phyloP scores from a whole-genome alignment of 1,140 invertebrate genomes.

The Arion vulgaris region DNA sequence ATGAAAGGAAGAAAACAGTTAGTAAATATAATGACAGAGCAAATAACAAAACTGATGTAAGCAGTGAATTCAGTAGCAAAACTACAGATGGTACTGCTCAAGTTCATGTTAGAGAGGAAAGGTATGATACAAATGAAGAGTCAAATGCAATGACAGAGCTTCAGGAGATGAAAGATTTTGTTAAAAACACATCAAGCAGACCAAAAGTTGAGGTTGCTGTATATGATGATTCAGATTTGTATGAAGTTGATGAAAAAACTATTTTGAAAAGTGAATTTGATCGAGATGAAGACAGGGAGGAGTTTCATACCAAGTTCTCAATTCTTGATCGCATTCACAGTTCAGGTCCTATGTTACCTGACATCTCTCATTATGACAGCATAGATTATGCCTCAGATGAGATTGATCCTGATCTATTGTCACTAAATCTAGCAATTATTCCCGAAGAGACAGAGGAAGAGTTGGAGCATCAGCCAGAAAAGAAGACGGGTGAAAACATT shows the following conservation, averaged over 20 bases:
- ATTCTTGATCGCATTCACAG: slow-evolving; percentile 56
- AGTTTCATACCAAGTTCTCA: slow-evolving; percentile 51
- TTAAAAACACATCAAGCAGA: slow-evolving; percentile 47
- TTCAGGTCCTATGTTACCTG: slow-evolving; percentile 48
- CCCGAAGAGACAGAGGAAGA: slow-evolving; percentile 66
- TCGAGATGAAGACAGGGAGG: slow-evolving; percentile 49
- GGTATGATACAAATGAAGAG: slow-evolving; percentile 6
- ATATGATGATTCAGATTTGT: slow-evolving; percentile 44
- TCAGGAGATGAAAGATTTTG: slow-evolving; percentile 59
- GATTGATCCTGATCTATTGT: slow-evolving; percentile 64
- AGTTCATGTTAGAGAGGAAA: not conserved
- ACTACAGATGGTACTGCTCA: too few relatives aligned
- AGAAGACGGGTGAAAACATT: not conserved
- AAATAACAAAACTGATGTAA: too few relatives aligned
- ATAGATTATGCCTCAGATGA: slow-evolving; percentile 57
- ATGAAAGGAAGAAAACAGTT: too few relatives aligned
- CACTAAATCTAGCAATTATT: slow-evolving; percentile 66
- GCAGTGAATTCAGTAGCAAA: not conserved
- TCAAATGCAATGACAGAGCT: slow-evolving; percentile 53
- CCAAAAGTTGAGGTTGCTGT: slow-evolving; percentile 21
- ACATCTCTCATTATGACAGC: slow-evolving; percentile 58
- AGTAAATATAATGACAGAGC: too few relatives aligned
- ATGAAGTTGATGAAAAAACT: slow-evolving; percentile 52
- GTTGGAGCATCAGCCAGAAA: slow-evolving; percentile 45
- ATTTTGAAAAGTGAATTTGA: slow-evolving; percentile 47